Evolutionary conservation across 2,113 vertebrate genomes (phyloP).

Genomic region (Pseudonaja textilis): DNA sequence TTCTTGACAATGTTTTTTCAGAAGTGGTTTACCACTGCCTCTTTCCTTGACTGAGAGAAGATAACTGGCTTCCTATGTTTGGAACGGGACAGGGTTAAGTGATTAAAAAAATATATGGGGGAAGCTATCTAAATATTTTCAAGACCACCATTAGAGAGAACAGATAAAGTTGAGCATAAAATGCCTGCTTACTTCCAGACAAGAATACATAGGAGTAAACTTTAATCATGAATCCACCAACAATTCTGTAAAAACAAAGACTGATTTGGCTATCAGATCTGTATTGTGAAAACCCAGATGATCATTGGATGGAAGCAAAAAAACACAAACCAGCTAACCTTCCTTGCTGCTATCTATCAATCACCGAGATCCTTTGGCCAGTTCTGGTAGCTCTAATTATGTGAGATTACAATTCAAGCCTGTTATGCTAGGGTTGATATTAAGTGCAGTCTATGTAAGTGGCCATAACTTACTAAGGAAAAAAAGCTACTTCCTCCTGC

Average conservation of each 20-base stretch:
- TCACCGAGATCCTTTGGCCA: not conserved
- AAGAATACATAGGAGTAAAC: not conserved
- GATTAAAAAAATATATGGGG: not conserved
- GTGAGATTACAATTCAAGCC: not conserved
- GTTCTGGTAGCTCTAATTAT: not conserved
- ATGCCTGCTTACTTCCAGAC: not conserved
- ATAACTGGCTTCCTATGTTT: not conserved
- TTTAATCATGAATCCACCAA: not conserved
- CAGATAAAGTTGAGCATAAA: not conserved
- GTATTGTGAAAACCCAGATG: not conserved
- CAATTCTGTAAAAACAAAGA: not conserved
- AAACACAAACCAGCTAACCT: not conserved
- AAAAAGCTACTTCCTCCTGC: slow-evolving; percentile 48
- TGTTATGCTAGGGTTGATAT: not conserved
- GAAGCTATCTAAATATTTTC: not conserved
- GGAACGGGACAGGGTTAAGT: not conserved
- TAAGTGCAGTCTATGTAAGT: slow-evolving; percentile 24
- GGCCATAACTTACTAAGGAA: slow-evolving; percentile 25
- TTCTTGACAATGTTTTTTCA: not conserved
- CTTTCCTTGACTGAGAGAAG: not conserved
- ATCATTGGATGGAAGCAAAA: not conserved
- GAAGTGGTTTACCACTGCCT: not conserved
- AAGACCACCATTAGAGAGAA: not conserved
- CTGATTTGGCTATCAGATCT: not conserved
- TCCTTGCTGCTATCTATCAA: not conserved